Base-by-base conservation (phyloP, 2,797 vertebrate genomes). In the Capromys pilorides region DNA sequence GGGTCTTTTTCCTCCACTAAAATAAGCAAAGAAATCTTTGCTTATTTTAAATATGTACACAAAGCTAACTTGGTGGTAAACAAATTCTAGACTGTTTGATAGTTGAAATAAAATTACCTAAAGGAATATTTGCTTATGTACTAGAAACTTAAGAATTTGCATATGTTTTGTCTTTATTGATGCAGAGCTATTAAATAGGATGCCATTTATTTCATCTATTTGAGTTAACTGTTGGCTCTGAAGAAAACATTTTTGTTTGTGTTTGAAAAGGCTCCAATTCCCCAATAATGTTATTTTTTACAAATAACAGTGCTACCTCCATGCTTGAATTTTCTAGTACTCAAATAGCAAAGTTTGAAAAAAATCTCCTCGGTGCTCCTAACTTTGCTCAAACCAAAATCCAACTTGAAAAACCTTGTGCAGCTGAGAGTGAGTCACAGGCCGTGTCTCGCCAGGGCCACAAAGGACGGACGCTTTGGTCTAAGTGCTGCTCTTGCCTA, bases 41-140 rank as follows among this genome's bases (percentile, higher is more conserved):
- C 49, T 93, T 92, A 54, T 77, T 62, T 51, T 94, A 73, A 95
- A 86, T 95, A 64, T 79, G 59, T 82, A 91, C 51, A 82, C 81
- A 90, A 80, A 54, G 41, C 80, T 95, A 94, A 95, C 83, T 78
- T 88, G 71, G 78, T 90, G 69, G 31, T 93, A 90, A 95, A 93
- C 62, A 97, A 81, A 31, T 95, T 93, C 81, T 88, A 39, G 67
- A 19, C 67, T 96, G 95, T 92, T 96, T 94, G 89, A 94, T 93
- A 97, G 61, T 59, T 94, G 95, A 92, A 94, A 31, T 94, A 61
- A 89, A 96, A 92, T 94, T 94, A 88, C 88, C 41, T 73, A 64
- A 94, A 18, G 19, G 9, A 67, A 33, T 54, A 86, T 95, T 95
- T 93, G 77, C 87, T 85, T 94, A 90, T 88, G n/a, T 88, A 94